Conservation (phyloP, 2,797 vertebrate genomes). For the Synanceia verrucosa region DNA sequence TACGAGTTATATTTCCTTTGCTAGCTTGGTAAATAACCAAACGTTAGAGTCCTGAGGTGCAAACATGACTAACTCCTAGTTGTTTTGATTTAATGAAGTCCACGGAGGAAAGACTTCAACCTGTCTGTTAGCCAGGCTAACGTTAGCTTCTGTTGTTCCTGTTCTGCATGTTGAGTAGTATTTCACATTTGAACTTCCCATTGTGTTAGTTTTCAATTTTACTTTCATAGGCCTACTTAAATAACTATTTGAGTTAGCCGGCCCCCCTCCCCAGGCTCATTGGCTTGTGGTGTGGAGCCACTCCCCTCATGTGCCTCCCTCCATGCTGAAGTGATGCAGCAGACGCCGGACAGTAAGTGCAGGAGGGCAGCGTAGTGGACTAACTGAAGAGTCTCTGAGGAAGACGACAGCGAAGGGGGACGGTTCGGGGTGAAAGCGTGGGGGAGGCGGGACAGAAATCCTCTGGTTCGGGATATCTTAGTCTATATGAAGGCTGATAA, state of each 20-base stretch:
- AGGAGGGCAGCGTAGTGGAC: background rate
- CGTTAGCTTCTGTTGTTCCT: background rate
- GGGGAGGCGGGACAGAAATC: slow-evolving; percentile 6
- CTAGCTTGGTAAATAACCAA: background rate
- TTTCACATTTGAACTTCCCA: background rate
- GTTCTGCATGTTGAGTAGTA: background rate
- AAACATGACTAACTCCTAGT: background rate
- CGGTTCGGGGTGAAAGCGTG: background rate
- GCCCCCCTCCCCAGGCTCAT: slow-evolving; percentile 4
- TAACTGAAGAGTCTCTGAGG: background rate
- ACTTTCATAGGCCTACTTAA: background rate
- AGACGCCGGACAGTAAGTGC: slow-evolving; percentile 18
- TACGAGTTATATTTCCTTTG: background rate
- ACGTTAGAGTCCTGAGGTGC: background rate
- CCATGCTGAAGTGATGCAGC: slow-evolving; percentile 19
- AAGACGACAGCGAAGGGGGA: background rate
- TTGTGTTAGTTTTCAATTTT: background rate
- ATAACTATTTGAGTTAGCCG: background rate
- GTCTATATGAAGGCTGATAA: background rate
- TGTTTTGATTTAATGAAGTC: background rate
- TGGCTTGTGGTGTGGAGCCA: slow-evolving; percentile 42
- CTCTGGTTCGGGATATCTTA: background rate
- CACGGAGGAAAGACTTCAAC: background rate
- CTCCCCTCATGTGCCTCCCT: slow-evolving; percentile 38
- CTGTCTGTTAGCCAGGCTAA: background rate